phyloP scores from a whole-genome alignment of 2,113 vertebrate genomes.

The Chinchilla lanigera region DNA sequence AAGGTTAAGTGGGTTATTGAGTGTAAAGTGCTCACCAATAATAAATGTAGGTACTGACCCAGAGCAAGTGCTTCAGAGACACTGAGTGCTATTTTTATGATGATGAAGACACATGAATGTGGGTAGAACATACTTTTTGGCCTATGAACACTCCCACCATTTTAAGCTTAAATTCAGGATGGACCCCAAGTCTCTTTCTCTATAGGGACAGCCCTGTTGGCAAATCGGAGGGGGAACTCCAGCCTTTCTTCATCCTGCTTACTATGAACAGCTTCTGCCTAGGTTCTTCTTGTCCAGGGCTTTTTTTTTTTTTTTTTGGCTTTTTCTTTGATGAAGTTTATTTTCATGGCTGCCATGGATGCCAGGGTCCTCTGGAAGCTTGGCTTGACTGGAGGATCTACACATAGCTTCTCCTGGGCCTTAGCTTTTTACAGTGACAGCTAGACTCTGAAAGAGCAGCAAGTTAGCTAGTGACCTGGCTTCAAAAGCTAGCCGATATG shows the following conservation, averaged over 20 bases:
- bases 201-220: neutral
- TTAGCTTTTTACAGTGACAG: neutral
- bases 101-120: neutral
- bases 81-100: neutral
- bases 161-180: neutral
- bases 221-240: neutral
- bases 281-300: neutral
- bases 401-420: neutral
- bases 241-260: neutral
- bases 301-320: neutral
- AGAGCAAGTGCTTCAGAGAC: neutral
- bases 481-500: neutral
- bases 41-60: neutral
- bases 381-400: neutral
- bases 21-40: neutral
- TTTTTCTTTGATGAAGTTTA: neutral
- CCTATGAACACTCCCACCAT: neutral
- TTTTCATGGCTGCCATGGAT: neutral
- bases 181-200: neutral
- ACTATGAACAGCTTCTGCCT: neutral
- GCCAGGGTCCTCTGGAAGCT: neutral
- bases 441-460: neutral
- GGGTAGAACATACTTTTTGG: neutral
- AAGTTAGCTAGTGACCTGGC: neutral
- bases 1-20: neutral